Conservation (phyloP, 2,113 vertebrate species). For the Arvicanthis niloticus region DNA sequence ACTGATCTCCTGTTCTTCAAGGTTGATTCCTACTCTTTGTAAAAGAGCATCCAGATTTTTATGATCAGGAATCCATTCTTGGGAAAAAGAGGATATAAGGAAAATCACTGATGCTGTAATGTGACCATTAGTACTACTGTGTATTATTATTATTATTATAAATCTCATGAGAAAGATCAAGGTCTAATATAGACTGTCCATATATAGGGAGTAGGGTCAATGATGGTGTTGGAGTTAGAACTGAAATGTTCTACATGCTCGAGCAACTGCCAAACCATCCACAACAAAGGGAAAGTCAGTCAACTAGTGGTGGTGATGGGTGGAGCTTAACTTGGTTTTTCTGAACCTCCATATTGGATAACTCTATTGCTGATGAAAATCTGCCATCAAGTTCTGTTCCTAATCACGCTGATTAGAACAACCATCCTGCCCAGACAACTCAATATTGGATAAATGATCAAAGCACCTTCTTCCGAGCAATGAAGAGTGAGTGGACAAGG, state of each 20-base stretch:
- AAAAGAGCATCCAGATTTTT: background rate
- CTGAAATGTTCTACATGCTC: background rate
- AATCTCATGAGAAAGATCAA: background rate
- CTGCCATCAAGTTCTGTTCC: background rate
- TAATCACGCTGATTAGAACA: background rate
- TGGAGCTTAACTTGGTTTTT: background rate
- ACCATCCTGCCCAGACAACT: background rate
- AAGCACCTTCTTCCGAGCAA: background rate
- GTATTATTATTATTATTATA: background rate
- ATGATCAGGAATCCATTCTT: slow-evolving; percentile 40
- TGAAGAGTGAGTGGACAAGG: background rate
- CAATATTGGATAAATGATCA: background rate
- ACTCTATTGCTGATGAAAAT: background rate
- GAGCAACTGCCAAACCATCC: background rate
- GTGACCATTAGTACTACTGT: background rate
- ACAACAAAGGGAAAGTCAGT: background rate
- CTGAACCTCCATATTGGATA: background rate
- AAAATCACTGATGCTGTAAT: background rate
- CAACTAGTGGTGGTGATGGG: background rate
- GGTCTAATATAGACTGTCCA: background rate
- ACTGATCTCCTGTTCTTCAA: slow-evolving; percentile 47
- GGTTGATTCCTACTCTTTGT: background rate
- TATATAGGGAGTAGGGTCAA: background rate
- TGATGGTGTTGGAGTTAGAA: slow-evolving; percentile 21
- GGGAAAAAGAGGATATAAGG: background rate